Conservation (phyloP, 2,797 vertebrate species). For the Myotis pilosus region DNA sequence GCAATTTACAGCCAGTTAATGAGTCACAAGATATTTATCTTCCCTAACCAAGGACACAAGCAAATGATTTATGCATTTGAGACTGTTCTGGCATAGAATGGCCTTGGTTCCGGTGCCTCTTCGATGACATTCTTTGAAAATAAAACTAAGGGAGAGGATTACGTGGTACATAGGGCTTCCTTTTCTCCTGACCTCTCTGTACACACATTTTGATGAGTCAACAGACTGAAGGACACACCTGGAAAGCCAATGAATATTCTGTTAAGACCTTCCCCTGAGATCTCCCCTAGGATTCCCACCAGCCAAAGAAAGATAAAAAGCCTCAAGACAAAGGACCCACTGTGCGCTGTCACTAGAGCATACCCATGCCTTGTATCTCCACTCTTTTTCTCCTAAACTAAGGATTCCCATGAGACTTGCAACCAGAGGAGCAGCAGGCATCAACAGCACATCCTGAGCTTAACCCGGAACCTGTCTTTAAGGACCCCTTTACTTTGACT, state of each 20-base stretch:
- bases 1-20: not conserved
- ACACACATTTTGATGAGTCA: not conserved
- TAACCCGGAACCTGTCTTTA: not conserved
- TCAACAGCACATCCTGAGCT: not conserved
- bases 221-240: not conserved
- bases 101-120: not conserved
- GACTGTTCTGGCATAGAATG: not conserved
- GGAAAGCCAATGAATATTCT: not conserved
- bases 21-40: not conserved
- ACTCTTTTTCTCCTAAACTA: not conserved
- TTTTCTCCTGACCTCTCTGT: not conserved
- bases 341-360: not conserved
- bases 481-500: too few species aligned
- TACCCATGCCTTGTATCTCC: not conserved
- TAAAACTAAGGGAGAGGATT: not conserved
- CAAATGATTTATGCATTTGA: not conserved
- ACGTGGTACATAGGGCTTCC: too few species aligned
- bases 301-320: not conserved
- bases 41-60: not conserved
- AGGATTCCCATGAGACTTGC: not conserved
- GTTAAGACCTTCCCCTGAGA: not conserved
- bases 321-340: not conserved
- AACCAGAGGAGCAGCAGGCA: not conserved
- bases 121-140: not conserved
- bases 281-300: not conserved